Base-by-base conservation (phyloP, 2,888 invertebrate genomes). In the Metallyticus violacea region DNA sequence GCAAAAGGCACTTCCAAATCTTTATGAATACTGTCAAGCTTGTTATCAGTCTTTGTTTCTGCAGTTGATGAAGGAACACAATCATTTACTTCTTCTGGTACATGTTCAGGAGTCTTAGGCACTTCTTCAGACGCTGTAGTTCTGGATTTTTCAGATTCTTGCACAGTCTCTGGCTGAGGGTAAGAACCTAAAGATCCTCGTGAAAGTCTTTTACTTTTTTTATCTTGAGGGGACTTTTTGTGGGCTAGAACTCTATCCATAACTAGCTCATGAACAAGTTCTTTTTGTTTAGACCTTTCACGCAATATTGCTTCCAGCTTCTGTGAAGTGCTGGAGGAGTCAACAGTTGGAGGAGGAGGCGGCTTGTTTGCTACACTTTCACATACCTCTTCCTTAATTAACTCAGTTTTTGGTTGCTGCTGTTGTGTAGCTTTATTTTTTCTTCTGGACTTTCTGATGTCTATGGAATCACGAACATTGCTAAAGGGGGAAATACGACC, bases 201-300 rank as follows among this genome's bases (percentile, higher is more conserved):
- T 77, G 83, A 77, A 83, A 28, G 83, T 87, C 94, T 93, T 90
- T 94, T 94, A 15, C 94, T 91, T 86, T 94, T 93, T 89, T 93
- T 94, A 89, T 94, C 94, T 88, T 89, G 89, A 22, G 90, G 89
- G 9, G 93, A 93, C 89, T 94, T 95, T 89, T 85, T 95, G 89
- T 95, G 94, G 2, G 94, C 94, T 89, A 94, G 94, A 89, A 97
- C 92, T 91, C 96, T 95, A 90, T 96, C 96, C 93, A 97, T 94
- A 85, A 97, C 96, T 92, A 97, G 93, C 91, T 97, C 95, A 90
- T 97, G 95, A 81, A 97, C 96, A 29, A 97, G 93, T 90, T 95
- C 96, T 88, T 97, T 97, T 91, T 97, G 97, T 90, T 96, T 96
- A 77, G 95, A 96, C 86, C 97, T 93, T 90, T 97, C 97, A 90